Conservation (phyloP, 30 jellyfish, hydroid and myxozoan species). For the Catostylus mosaicus region DNA sequence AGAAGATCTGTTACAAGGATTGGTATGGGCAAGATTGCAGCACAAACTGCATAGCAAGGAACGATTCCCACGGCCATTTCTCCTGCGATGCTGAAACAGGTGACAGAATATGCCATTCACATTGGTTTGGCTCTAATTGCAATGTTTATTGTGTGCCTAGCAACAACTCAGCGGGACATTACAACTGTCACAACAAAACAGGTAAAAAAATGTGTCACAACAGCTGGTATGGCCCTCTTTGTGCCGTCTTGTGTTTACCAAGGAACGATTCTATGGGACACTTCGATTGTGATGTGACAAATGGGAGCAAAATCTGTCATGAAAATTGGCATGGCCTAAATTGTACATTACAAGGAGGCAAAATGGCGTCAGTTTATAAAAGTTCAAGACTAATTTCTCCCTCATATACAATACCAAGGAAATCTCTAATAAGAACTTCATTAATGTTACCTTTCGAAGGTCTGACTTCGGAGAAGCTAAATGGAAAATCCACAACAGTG, state of each 20-base stretch:
- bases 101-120: constrained; percentile 10
- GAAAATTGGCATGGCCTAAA: constrained; percentile 51
- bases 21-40: constrained; percentile 58
- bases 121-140: constrained; percentile 36
- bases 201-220: constrained; percentile 34
- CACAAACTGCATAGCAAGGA: constrained; percentile 7
- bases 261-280: constrained; percentile 53
- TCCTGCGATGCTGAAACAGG: constrained; percentile 24
- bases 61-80: not conserved
- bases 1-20: constrained; percentile 8
- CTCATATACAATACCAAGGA: too few relatives aligned
- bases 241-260: constrained; percentile 33
- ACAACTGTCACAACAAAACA: constrained; percentile 1
- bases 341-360: constrained; percentile 6
- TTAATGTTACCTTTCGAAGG: too few relatives aligned
- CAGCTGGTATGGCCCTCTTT: constrained; percentile 43
- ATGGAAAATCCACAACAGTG: too few relatives aligned
- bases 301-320: constrained; percentile 50
- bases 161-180: constrained; percentile 2
- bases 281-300: constrained; percentile 42
- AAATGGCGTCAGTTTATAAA: not conserved
- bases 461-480: too few relatives aligned
- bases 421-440: too few relatives aligned
- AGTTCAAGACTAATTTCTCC: not conserved
- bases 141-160: not conserved